phyloP scores from a whole-genome alignment of 2,888 invertebrate species.

The Macrophya annulata region DNA sequence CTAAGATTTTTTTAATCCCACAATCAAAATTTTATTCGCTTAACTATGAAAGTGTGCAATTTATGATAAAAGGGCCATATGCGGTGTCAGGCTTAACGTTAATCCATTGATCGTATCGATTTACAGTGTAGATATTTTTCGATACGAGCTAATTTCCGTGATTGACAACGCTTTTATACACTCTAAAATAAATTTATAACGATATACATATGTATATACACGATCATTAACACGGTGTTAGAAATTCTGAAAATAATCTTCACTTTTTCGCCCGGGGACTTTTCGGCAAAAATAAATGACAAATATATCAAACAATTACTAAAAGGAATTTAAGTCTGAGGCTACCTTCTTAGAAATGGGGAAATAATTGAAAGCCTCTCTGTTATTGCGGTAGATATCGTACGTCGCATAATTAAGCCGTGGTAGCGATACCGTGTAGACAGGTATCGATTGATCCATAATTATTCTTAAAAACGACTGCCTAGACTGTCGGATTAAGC shows the following conservation, averaged over 20 bases:
- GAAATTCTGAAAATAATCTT: not conserved
- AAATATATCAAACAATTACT: not conserved
- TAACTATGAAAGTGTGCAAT: not conserved
- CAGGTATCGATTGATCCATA: not conserved
- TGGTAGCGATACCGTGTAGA: not conserved
- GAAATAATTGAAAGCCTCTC: not conserved
- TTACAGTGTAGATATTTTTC: not conserved
- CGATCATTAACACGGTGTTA: not conserved
- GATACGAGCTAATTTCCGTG: not conserved
- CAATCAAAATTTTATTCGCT: not conserved
- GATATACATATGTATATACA: not conserved
- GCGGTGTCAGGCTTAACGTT: not conserved
- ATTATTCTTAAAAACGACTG: not conserved
- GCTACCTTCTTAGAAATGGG: not conserved
- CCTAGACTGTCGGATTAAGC: not conserved
- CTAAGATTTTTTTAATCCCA: not conserved
- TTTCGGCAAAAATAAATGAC: not conserved
- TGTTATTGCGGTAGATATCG: not conserved
- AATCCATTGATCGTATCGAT: not conserved
- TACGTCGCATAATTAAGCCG: not conserved
- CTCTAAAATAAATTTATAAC: not conserved
- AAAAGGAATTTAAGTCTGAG: not conserved
- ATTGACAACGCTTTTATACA: constrained; percentile 33
- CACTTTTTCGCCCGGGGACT: not conserved
- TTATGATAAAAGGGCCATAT: not conserved